Conservation (phyloP, 2,797 vertebrate species). For the Centroberyx gerrardi region DNA sequence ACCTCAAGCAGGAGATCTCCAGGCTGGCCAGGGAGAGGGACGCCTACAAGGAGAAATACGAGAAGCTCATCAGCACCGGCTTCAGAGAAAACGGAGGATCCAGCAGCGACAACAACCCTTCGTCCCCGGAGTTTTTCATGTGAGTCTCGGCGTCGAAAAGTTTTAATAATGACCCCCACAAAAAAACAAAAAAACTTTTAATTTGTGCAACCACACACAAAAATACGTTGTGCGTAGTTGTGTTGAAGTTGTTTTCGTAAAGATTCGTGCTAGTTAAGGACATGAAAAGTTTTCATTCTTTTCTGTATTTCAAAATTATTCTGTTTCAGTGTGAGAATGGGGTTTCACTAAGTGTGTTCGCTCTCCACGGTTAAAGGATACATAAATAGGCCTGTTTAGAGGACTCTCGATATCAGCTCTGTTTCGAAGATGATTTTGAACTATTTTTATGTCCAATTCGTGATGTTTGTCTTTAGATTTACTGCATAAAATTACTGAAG, state of each 20-base stretch:
- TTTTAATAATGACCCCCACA: conserved; percentile 83
- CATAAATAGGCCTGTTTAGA: conserved; percentile 17
- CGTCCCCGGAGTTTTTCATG: conserved; percentile 99
- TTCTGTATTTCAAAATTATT: conserved; percentile 47
- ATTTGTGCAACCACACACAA: conserved; percentile 65
- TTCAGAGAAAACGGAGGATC: conserved; percentile 95
- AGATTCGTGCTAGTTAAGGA: conserved; percentile 32
- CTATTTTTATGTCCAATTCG: conserved; percentile 22
- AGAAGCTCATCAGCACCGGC: conserved; percentile 97
- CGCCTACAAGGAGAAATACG: conserved; percentile 99
- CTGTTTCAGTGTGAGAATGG: conserved; percentile 34
- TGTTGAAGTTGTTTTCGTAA: conserved; percentile 27
- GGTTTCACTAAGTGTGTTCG: conserved; percentile 31
- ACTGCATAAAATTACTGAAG: conserved; percentile 19
- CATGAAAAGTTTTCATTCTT: conserved; percentile 31
- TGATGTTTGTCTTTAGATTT: conserved; percentile 34
- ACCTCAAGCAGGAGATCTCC: conserved; percentile 99
- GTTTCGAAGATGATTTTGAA: conserved; percentile 31
- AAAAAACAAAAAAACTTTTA: conserved; percentile 76
- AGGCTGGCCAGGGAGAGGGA: conserved; percentile 98
- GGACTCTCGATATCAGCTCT: conserved; percentile 28
- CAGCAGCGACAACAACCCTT: conserved; percentile 96
- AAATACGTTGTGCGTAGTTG: conserved; percentile 36
- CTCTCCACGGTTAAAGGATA: conserved; percentile 14
- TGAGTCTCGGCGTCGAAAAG: conserved; percentile 89